Evolutionary conservation across 2,797 vertebrate genomes (phyloP).

Genomic region (Crocodylus rhombifer): DNA sequence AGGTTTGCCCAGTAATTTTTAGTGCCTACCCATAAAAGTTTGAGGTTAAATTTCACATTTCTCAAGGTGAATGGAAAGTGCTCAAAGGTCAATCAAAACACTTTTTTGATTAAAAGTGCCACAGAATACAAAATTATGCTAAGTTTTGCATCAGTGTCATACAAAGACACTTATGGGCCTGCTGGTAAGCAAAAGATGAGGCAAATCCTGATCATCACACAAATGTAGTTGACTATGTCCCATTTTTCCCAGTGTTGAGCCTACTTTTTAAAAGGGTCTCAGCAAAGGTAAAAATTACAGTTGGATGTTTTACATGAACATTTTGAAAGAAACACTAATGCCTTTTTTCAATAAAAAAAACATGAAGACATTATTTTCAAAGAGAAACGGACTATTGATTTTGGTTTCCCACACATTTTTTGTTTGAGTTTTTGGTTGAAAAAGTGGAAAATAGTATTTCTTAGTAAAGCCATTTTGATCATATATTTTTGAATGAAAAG

Average conservation of each 20-base stretch:
- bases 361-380: background rate
- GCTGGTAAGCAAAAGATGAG: background rate
- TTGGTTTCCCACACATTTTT: background rate
- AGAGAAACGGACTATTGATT: background rate
- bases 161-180: background rate
- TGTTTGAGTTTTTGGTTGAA: background rate
- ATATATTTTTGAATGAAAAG: background rate
- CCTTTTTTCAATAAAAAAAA: background rate
- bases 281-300: background rate
- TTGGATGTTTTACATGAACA: background rate
- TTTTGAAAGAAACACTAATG: background rate
- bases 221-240: background rate
- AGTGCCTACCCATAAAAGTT: slow-evolving; percentile 22
- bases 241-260: background rate
- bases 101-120: slow-evolving; percentile 4
- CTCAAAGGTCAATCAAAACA: slow-evolving; percentile 4
- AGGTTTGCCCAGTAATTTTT: slow-evolving; percentile 43
- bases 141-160: background rate
- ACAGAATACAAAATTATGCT: background rate
- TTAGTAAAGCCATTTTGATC: background rate
- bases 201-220: background rate
- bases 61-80: slow-evolving; percentile 17
- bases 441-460: background rate
- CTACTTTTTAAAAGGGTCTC: background rate
- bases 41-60: slow-evolving; percentile 9